Conservation (phyloP, 2,113 vertebrate species). For the Lagopus muta region DNA sequence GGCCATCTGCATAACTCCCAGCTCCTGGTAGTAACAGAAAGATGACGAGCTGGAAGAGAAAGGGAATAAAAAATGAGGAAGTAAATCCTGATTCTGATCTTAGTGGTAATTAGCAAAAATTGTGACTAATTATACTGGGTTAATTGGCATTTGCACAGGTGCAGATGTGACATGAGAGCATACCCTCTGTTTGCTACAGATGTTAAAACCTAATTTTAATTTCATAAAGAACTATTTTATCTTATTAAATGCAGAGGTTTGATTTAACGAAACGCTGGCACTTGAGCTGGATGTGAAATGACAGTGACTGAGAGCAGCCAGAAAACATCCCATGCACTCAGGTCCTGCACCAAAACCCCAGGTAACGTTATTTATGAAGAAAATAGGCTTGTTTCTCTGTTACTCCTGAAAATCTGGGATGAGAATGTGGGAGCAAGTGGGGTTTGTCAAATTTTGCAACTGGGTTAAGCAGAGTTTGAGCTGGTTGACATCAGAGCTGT, state of each 20-base stretch:
- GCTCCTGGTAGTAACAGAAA: background rate
- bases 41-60: background rate
- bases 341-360: background rate
- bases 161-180: conserved; percentile 36
- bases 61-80: background rate
- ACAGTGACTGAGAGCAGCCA: background rate
- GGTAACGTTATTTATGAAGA: background rate
- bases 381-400: background rate
- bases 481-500: background rate
- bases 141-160: conserved; percentile 58
- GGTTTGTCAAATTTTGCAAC: background rate
- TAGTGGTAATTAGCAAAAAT: conserved; percentile 43
- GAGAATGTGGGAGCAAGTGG: background rate
- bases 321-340: background rate
- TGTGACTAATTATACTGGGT: conserved; percentile 48
- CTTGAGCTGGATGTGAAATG: background rate
- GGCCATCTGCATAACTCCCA: background rate
- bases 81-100: conserved; percentile 18
- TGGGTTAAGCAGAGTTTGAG: background rate
- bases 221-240: conserved; percentile 23
- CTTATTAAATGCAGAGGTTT: background rate
- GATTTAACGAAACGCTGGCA: background rate
- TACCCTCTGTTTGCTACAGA: conserved; percentile 38
- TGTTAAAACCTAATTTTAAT: conserved; percentile 46
- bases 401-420: background rate